These are phyloP conservation scores for Quadroppia sp. DNA, from an alignment of 2,888 invertebrate species.

Conservation along the genomic window DNA sequence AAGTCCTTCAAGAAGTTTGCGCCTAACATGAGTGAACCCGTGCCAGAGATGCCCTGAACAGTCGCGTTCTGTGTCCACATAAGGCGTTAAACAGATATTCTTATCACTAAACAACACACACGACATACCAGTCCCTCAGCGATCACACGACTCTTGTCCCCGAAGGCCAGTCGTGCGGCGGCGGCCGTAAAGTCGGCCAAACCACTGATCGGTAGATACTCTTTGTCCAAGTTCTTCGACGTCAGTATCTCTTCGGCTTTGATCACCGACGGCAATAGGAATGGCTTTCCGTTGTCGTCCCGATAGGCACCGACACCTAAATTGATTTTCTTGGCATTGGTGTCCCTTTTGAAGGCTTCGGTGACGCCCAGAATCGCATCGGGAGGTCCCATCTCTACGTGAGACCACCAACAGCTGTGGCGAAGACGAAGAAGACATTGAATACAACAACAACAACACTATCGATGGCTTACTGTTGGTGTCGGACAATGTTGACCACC, in stretches of 20 bases:
- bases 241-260: constrained; percentile 77
- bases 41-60: constrained; percentile 86
- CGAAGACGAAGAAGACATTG: neutral
- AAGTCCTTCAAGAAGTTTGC: constrained; percentile 73
- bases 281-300: constrained; percentile 95
- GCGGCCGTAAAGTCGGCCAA: constrained; percentile 73
- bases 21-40: constrained; percentile 91
- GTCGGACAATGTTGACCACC: neutral
- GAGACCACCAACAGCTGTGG: constrained; percentile 64
- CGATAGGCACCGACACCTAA: constrained; percentile 94
- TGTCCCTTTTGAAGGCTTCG: constrained; percentile 88
- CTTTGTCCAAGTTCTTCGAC: constrained; percentile 73
- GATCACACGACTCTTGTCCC: constrained; percentile 66
- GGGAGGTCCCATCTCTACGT: constrained; percentile 94
- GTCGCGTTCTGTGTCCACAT: constrained; percentile 60
- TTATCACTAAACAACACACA: neutral
- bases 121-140: constrained; percentile 67
- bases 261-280: constrained; percentile 77
- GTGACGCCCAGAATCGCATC: constrained; percentile 96
- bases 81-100: neutral
- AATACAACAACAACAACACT: no score
- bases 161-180: constrained; percentile 83
- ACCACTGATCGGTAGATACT: constrained; percentile 91
- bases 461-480: constrained; percentile 9
- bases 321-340: constrained; percentile 89